These are phyloP conservation scores for Phasianus colchicus DNA, from an alignment of 2,113 vertebrate genomes.

Conservation along the genomic window DNA sequence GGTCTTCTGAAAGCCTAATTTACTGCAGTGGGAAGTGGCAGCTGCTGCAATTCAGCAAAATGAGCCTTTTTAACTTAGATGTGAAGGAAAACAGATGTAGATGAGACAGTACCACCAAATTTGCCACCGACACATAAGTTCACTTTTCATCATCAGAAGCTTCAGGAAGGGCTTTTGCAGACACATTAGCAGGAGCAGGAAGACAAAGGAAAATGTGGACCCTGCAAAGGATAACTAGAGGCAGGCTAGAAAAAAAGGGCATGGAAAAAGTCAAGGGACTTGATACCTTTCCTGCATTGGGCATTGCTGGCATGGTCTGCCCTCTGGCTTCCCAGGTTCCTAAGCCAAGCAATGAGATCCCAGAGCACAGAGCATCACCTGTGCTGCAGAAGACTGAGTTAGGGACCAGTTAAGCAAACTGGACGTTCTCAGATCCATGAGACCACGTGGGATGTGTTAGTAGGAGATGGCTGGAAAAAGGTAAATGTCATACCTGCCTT, in stretches of 20 bases:
- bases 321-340: background rate
- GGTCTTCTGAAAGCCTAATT: constrained; percentile 64
- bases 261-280: background rate
- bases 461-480: background rate
- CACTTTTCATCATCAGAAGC: background rate
- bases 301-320: background rate
- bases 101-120: constrained; percentile 23
- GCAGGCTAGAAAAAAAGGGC: background rate
- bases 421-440: background rate
- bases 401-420: background rate
- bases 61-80: constrained; percentile 44
- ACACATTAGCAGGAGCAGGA: background rate
- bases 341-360: rapidly evolving
- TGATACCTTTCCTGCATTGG: rapidly evolving
- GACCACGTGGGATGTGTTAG: background rate
- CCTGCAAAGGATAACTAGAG: background rate
- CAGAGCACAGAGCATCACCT: background rate
- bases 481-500: background rate
- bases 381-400: background rate
- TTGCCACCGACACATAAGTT: background rate
- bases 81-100: constrained; percentile 63
- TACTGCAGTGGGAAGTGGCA: constrained; percentile 55
- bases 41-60: constrained; percentile 56
- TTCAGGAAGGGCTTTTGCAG: background rate
- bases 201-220: background rate